Evolutionary conservation across 2,888 invertebrate genomes (phyloP).

Genomic region (Callinectes sapidus): DNA sequence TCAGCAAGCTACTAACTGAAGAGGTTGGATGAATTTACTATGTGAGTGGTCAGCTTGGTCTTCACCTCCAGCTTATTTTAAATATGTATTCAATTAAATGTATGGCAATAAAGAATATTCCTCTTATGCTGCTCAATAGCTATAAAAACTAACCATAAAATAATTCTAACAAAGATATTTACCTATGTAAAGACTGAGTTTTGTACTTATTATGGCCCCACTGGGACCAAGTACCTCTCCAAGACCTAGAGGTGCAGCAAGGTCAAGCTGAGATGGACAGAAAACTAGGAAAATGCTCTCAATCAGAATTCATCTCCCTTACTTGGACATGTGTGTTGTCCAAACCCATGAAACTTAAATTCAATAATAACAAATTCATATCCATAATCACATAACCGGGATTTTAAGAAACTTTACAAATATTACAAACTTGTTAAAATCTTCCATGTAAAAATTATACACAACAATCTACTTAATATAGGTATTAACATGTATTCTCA

Average conservation of each 20-base stretch:
- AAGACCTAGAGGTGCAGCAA: conserved; percentile 5
- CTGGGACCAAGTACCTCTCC: conserved; percentile 24
- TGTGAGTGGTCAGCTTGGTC: conserved; percentile 24
- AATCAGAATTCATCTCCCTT: conserved; percentile 19
- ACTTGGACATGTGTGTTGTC: not conserved
- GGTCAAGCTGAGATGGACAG: conserved; percentile 28
- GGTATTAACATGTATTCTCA: not conserved
- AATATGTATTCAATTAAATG: conserved; percentile 5
- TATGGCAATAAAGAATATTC: conserved; percentile 11
- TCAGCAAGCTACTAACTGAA: not conserved
- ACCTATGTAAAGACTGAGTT: conserved; percentile 20
- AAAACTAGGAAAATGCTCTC: conserved; percentile 19
- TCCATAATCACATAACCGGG: conserved; percentile 13
- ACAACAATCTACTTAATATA: conserved; percentile 15
- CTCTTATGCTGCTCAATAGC: not conserved
- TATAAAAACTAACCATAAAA: conserved; percentile 32
- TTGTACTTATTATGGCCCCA: not conserved
- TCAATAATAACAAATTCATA: not conserved
- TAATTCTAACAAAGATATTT: conserved; percentile 6
- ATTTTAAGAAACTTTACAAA: not conserved
- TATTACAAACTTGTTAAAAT: conserved; percentile 17
- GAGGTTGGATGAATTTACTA: not conserved
- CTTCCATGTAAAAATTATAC: conserved; percentile 18
- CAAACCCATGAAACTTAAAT: not conserved
- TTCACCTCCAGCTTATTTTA: conserved; percentile 11